Evolutionary conservation across 2,113 vertebrate species (phyloP).

Genomic region (Centropristis striata): DNA sequence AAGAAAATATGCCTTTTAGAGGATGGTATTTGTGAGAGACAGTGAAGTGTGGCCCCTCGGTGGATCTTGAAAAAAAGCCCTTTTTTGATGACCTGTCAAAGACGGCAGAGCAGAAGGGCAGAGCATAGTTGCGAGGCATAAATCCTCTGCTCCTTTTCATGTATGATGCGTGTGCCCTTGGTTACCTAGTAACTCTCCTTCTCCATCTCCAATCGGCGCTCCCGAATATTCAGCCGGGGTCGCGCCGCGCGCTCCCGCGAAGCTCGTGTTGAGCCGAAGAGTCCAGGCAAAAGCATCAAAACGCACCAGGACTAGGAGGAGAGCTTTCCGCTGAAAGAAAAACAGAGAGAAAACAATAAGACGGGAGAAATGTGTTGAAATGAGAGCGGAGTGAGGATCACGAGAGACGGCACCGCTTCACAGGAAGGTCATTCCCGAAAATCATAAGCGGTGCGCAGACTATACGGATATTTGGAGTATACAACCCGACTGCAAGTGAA

Average conservation of each 20-base stretch:
- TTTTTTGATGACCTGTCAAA: conserved; percentile 55
- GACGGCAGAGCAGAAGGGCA: conserved; percentile 48
- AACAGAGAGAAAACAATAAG: conserved; percentile 8
- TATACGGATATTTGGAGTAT: conserved; percentile 79
- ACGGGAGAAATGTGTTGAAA: conserved; percentile 44
- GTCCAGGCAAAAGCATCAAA: conserved; percentile 76
- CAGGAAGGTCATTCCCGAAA: conserved; percentile 68
- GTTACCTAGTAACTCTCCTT: conserved; percentile 88
- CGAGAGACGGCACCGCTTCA: conserved; percentile 62
- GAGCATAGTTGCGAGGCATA: conserved; percentile 54
- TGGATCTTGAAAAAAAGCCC: conserved; percentile 25
- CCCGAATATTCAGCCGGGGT: conserved; percentile 68
- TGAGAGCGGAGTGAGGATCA: conserved; percentile 70
- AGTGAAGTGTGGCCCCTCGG: conserved; percentile 6
- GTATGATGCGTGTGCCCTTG: conserved; percentile 81
- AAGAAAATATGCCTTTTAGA: background rate
- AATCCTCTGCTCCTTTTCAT: conserved; percentile 62
- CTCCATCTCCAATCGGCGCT: conserved; percentile 81
- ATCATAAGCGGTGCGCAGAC: conserved; percentile 50
- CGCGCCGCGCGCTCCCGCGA: conserved; percentile 84
- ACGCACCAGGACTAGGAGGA: conserved; percentile 77
- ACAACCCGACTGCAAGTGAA: conserved; percentile 63
- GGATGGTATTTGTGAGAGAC: background rate
- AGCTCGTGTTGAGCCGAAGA: conserved; percentile 76
- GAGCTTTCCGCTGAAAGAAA: conserved; percentile 45